Base-by-base conservation (phyloP, 2,888 invertebrate species). In the Aporophyla lueneburgensis region DNA sequence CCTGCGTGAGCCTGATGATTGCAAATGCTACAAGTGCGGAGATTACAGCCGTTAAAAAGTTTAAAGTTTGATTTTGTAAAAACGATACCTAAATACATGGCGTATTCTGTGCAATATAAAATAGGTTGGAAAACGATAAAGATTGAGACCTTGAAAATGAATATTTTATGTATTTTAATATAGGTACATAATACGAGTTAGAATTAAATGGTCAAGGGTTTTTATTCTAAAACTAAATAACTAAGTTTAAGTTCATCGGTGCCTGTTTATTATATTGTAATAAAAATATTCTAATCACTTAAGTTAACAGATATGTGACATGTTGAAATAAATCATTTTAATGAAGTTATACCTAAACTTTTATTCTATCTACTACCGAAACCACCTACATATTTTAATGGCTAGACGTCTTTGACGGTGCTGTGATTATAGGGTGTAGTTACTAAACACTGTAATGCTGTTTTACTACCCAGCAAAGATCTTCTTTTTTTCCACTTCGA, bases 1-100 rank as follows among this genome's bases (percentile, higher is more conserved):
- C 88, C 96, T 99, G 76, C 97, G 98, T 78, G 99, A 99, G 93
- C 99, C 99, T 0, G 98, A 98, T 53, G 98, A 99, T 89, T 99
- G 99, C 95, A 98, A 98, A 95, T 99, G 99, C 93, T 98, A 97
- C 94, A 98, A 99, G 94, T 99, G 99, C 92, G 98, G 99, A 78
- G 98, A 98, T 91, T 98, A 97, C 91, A 98, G 98, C 75, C 97
- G 98, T 96, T 98, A 97, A n/a, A n/a, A n/a, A n/a, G n/a, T n/a
- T n/a, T n/a, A n/a, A 80, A 54, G 3, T 65, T 71, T 66, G 19
- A 5, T 63, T 53, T 56, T 68, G 40, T 62, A 56, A 40, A 53
- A 51, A 62, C n/a, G 12, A 7, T 43, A 14, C 14, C n/a, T 40
- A 62, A 14, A 14, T 9, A 65, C 19, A n/a, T 33, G 56, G 51